These are phyloP conservation scores for Leptodactylus fallax DNA, from an alignment of 2,797 vertebrate species.

Conservation along the genomic window DNA sequence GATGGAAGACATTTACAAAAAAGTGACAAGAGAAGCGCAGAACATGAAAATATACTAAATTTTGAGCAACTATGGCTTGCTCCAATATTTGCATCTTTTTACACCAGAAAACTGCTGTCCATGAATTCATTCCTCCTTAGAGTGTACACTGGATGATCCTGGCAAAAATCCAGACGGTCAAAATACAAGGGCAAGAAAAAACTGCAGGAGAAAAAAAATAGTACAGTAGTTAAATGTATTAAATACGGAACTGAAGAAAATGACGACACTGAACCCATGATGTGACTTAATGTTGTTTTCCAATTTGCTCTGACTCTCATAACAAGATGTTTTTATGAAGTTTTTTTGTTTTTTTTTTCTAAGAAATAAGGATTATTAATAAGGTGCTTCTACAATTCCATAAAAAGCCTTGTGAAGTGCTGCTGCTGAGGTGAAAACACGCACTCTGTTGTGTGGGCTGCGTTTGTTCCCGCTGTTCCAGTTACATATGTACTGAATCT, in stretches of 20 bases:
- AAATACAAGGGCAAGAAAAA: background rate
- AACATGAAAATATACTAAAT: too few species aligned
- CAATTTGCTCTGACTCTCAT: constrained; percentile 9
- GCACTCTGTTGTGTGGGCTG: constrained; percentile 39
- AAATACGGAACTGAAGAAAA: background rate
- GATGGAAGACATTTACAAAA: too few species aligned
- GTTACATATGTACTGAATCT: constrained; percentile 49
- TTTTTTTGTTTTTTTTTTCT: background rate
- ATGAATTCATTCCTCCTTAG: too few species aligned
- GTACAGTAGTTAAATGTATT: background rate
- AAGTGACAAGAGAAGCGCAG: too few species aligned
- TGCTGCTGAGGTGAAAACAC: background rate
- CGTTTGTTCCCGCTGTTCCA: constrained; percentile 30
- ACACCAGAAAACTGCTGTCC: too few species aligned
- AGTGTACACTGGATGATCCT: background rate
- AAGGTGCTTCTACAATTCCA: constrained; percentile 16
- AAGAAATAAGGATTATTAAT: background rate
- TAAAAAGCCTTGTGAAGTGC: constrained; percentile 15
- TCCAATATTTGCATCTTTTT: too few species aligned
- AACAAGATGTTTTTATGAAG: constrained; percentile 14
- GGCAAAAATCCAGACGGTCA: background rate
- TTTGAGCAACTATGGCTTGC: too few species aligned
- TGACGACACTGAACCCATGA: constrained; percentile 55
- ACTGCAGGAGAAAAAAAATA: background rate
- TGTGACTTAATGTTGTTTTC: constrained; percentile 47